phyloP scores from a whole-genome alignment of 2,888 invertebrate species.

The Glyphotaelius pellucidus region DNA sequence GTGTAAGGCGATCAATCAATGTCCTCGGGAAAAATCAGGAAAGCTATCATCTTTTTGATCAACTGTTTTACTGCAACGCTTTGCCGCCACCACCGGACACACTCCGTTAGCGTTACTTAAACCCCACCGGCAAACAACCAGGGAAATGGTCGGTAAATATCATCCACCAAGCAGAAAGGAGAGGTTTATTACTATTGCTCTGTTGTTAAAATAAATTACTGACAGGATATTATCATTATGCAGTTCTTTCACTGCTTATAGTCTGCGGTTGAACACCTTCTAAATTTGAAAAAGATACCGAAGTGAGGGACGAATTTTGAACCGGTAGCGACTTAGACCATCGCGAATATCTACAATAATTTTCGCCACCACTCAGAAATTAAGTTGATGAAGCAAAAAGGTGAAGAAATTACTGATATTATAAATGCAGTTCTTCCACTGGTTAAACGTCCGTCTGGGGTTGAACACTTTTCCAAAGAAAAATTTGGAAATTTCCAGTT shows the following conservation, averaged over 20 bases:
- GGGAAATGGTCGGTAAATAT: slow-evolving; percentile 27
- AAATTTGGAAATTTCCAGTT: too few species aligned
- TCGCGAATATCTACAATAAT: too few species aligned
- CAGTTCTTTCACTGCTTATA: not conserved
- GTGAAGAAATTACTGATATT: too few species aligned
- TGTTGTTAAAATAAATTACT: not conserved
- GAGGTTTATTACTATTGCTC: not conserved
- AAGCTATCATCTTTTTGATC: slow-evolving; percentile 54
- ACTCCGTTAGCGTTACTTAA: slow-evolving; percentile 45
- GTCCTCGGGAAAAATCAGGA: slow-evolving; percentile 42
- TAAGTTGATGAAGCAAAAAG: too few species aligned
- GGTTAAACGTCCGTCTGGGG: too few species aligned
- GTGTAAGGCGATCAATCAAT: slow-evolving; percentile 35
- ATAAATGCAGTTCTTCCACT: too few species aligned
- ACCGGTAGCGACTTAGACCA: too few species aligned
- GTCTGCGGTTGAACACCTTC: not conserved
- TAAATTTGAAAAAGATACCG: not conserved
- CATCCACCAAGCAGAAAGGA: not conserved
- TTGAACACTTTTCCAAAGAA: too few species aligned
- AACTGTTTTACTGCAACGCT: slow-evolving; percentile 44
- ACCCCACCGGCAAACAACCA: not conserved
- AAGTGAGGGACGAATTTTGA: too few species aligned
- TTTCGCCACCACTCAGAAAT: too few species aligned
- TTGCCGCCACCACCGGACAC: slow-evolving; percentile 33
- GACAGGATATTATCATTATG: not conserved